Evolutionary conservation across 1,140 invertebrate genomes (phyloP).

Genomic region (Drosophila nigromelanica): DNA sequence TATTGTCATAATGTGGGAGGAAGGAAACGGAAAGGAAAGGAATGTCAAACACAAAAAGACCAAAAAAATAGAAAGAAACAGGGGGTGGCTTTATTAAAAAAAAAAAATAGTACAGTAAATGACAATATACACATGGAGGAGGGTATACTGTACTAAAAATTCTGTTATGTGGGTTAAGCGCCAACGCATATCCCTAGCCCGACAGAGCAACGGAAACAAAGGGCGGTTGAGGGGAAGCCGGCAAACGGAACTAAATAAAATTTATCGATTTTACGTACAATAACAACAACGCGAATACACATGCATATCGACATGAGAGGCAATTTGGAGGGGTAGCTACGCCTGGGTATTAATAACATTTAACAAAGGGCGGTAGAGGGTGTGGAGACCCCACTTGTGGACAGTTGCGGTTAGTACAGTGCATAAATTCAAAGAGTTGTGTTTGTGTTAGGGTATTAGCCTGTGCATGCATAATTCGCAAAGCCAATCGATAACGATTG

Average conservation of each 20-base stretch:
- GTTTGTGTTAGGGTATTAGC: slow-evolving; percentile 3
- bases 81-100: slow-evolving; percentile 33
- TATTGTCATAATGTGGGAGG: slow-evolving; percentile 52
- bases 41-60: slow-evolving; percentile 23
- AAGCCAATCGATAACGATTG: slow-evolving; percentile 63
- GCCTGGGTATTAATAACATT: slow-evolving; percentile 63
- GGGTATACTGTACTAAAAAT: slow-evolving; percentile 3
- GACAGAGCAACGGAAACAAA: slow-evolving; percentile 44
- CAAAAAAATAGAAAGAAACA: slow-evolving; percentile 24
- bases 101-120: slow-evolving; percentile 13
- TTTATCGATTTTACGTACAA: slow-evolving; percentile 66
- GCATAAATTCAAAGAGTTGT: slow-evolving; percentile 57
- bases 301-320: slow-evolving; percentile 17
- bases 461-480: slow-evolving; percentile 69
- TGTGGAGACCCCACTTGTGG: slow-evolving; percentile 3
- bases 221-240: neutral
- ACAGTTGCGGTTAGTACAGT: slow-evolving; percentile 41
- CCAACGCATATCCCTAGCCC: slow-evolving; percentile 65
- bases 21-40: slow-evolving; percentile 25
- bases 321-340: slow-evolving; percentile 5
- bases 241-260: slow-evolving; percentile 72
- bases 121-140: slow-evolving; percentile 9
- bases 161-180: slow-evolving; percentile 67
- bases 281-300: neutral
- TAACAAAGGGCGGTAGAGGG: slow-evolving; percentile 10